Base-by-base conservation (phyloP, 1,140 invertebrate genomes). In the Eumaeus atala region DNA sequence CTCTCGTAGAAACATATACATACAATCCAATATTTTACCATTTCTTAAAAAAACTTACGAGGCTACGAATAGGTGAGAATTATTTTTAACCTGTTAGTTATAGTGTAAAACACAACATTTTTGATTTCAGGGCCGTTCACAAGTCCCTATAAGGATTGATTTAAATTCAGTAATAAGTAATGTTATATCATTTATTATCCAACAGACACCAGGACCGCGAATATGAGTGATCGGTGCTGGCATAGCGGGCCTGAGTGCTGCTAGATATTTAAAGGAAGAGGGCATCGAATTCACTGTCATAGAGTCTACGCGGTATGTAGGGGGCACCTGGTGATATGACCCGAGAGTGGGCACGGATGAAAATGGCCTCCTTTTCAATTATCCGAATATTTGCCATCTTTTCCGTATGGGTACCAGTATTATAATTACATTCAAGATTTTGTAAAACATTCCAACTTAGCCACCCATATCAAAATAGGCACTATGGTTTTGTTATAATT, bases 321-420 rank as follows among this genome's bases (percentile, higher is more conserved):
- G 92, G 9, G 92, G 92, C 8, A 89, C 91, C 9, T 87, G 91
- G 91, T 77, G 89, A 9, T 93, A 91, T 68, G 90, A 90, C 9
- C 89, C 91, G 10, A 65, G 87, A 34, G 76, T 87, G 12, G 90
- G 89, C 0, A 72, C 59, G 0, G 89, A 91, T 68, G 75, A 90
- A 53, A 74, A 89, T 70, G 90, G 90, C 2, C 48, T 89, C 17
- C 89, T 89, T 84, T 80, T 52, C 76, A 77, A 6, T 21, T 78
- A 5, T 77, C 81, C 5, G 60, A 75, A 14, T 59, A 71, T 3
- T 54, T 70, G 18, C 71, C 70, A 0, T 77, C 76, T 0, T 86
- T 70, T 55, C 76, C 79, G 1, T 67, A 55, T 21, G 74, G 81
- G 76, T 55, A 68, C 37, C 44, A 63, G 9, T 80, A 71, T 58